These are phyloP conservation scores for Bubo bubo DNA, from an alignment of 2,113 vertebrate genomes.

Conservation along the genomic window DNA sequence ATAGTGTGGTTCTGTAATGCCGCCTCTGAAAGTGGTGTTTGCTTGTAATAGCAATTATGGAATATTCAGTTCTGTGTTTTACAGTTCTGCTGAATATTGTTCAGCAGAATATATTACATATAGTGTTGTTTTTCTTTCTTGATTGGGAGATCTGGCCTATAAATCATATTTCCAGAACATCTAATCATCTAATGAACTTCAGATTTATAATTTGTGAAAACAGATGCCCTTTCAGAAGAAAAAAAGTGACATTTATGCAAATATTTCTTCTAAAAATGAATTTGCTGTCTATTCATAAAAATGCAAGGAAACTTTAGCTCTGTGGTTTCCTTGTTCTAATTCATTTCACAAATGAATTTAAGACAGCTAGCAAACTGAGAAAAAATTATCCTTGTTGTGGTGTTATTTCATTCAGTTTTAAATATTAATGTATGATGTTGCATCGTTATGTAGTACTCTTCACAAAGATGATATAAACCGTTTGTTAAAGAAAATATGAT, in stretches of 20 bases:
- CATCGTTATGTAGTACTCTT: conserved; percentile 65
- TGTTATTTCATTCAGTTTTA: conserved; percentile 72
- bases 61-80: background rate
- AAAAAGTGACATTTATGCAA: background rate
- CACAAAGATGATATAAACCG: conserved; percentile 55
- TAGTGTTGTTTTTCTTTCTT: conserved; percentile 4
- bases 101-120: background rate
- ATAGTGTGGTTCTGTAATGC: background rate
- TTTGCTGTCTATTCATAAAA: conserved; percentile 30
- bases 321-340: conserved; percentile 36
- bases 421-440: conserved; percentile 74
- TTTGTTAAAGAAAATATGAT: conserved; percentile 63
- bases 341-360: conserved; percentile 59
- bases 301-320: conserved; percentile 3
- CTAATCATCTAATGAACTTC: conserved; percentile 44
- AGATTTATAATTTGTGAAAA: conserved; percentile 31
- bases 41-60: background rate
- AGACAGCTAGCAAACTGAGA: conserved; percentile 60
- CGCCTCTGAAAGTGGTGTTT: background rate
- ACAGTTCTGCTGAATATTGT: conserved; percentile 1
- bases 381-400: conserved; percentile 68
- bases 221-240: conserved; percentile 17
- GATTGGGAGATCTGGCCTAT: background rate
- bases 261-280: conserved; percentile 35
- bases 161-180: conserved; percentile 22